Conservation (phyloP, 2,888 invertebrate genomes). For the Catocala nupta region DNA sequence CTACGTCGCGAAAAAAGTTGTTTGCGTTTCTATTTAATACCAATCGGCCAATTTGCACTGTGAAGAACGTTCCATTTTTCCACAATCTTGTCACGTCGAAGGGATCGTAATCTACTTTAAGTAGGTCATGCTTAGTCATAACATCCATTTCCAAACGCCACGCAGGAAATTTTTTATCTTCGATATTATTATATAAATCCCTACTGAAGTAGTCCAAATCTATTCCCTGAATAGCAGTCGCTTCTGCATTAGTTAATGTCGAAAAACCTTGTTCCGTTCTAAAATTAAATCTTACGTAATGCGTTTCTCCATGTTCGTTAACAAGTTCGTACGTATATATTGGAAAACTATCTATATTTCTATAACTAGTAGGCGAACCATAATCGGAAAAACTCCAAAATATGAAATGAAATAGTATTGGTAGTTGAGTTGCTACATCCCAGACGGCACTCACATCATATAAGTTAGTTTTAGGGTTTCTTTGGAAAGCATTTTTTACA, state of each 20-base stretch:
- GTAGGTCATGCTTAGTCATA: slow-evolving; percentile 70
- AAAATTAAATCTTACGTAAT: slow-evolving; percentile 95
- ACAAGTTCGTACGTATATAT: slow-evolving; percentile 95
- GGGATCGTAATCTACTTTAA: slow-evolving; percentile 68
- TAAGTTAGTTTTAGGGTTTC: slow-evolving; percentile 85
- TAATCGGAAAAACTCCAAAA: slow-evolving; percentile 93
- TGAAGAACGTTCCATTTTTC: slow-evolving; percentile 77
- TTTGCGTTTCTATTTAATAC: slow-evolving; percentile 79
- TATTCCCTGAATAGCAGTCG: slow-evolving; percentile 82
- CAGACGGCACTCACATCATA: slow-evolving; percentile 69
- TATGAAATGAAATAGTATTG: slow-evolving; percentile 91
- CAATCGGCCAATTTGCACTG: slow-evolving; percentile 80
- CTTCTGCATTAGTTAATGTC: slow-evolving; percentile 89
- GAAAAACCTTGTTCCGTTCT: slow-evolving; percentile 95
- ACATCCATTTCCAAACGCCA: slow-evolving; percentile 79
- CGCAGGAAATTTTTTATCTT: slow-evolving; percentile 83
- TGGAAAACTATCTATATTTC: slow-evolving; percentile 96
- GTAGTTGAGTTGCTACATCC: slow-evolving; percentile 82
- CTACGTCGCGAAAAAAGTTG: slow-evolving; percentile 83
- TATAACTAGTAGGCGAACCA: slow-evolving; percentile 94
- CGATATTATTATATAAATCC: slow-evolving; percentile 68
- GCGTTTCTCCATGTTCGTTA: slow-evolving; percentile 89
- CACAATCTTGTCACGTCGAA: slow-evolving; percentile 77
- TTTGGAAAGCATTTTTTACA: slow-evolving; percentile 83
- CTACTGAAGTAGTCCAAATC: slow-evolving; percentile 94